Evolutionary conservation across 2,797 vertebrate genomes (phyloP).

Genomic region (Nyctalus aviator): DNA sequence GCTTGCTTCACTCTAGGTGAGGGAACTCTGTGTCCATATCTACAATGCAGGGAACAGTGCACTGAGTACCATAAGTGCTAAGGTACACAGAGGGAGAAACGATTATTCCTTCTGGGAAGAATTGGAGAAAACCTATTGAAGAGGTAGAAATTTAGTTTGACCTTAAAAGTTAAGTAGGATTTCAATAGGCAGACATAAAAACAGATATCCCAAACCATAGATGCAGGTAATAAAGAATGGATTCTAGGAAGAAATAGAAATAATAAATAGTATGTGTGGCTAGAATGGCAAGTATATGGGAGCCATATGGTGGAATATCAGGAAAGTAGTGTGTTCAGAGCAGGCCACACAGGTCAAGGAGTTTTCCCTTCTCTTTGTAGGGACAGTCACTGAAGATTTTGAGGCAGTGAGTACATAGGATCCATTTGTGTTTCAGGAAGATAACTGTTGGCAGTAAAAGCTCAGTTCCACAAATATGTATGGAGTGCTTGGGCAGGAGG

Average conservation of each 20-base stretch:
- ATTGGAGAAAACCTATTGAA: neutral
- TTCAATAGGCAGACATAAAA: neutral
- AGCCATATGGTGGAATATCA: neutral
- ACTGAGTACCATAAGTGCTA: neutral
- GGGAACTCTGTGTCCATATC: neutral
- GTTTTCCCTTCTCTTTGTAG: neutral
- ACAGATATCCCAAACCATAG: neutral
- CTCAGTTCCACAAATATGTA: neutral
- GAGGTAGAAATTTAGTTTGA: slow-evolving; percentile 31
- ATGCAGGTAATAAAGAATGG: neutral
- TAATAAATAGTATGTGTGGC: neutral
- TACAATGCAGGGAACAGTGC: neutral
- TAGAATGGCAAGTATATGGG: neutral
- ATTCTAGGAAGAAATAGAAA: slow-evolving; percentile 26
- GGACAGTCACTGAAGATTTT: neutral
- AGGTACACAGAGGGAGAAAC: neutral
- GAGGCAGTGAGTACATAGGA: neutral
- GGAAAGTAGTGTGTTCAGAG: neutral
- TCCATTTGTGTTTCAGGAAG: neutral
- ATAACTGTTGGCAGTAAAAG: neutral
- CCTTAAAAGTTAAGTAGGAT: neutral
- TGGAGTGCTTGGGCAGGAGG: neutral
- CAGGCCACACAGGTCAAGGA: neutral
- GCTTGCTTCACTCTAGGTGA: neutral
- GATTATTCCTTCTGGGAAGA: neutral